A percentile compares a stretch with the other conserved stretches of the same genome.
Conservation (phyloP, 2,113 vertebrate genomes). For the Polypterus senegalus region DNA sequence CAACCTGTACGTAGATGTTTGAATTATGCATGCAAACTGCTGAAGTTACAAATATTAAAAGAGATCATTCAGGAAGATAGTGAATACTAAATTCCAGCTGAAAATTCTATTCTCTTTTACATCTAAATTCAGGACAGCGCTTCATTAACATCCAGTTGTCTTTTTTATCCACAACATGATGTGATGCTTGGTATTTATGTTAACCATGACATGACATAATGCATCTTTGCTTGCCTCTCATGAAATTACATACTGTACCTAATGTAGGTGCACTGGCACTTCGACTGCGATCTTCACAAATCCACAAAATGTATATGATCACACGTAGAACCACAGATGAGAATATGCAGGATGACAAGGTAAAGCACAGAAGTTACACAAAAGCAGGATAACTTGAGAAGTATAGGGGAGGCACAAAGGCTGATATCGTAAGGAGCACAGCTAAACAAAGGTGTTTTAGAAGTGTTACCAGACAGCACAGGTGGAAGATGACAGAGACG, state of each 20-base stretch:
- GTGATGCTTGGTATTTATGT: too few relatives aligned
- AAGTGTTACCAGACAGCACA: neutral
- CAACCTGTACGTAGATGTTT: too few relatives aligned
- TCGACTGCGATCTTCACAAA: constrained; percentile 83
- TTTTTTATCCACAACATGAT: neutral
- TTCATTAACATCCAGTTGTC: neutral
- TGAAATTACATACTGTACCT: constrained; percentile 73
- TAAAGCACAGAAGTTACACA: constrained; percentile 46
- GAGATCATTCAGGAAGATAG: too few relatives aligned
- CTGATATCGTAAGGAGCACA: constrained; percentile 18
- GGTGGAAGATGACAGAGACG: neutral
- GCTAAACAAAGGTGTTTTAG: constrained; percentile 11
- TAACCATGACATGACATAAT: constrained; percentile 5
- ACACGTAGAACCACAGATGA: constrained; percentile 58
- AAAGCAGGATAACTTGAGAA: constrained; percentile 1
- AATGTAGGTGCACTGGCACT: constrained; percentile 85
- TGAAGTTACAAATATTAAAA: too few relatives aligned
- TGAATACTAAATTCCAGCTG: too few relatives aligned
- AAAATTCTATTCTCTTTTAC: too few relatives aligned
- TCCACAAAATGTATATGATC: constrained; percentile 58
- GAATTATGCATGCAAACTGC: too few relatives aligned
- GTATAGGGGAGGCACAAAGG: constrained; percentile 3
- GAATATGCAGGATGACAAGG: constrained; percentile 55
- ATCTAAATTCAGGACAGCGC: too few relatives aligned
- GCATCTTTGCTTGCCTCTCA: constrained; percentile 29